These are phyloP conservation scores for Drosophila tani DNA, from an alignment of 1,140 invertebrate genomes.

Conservation along the genomic window DNA sequence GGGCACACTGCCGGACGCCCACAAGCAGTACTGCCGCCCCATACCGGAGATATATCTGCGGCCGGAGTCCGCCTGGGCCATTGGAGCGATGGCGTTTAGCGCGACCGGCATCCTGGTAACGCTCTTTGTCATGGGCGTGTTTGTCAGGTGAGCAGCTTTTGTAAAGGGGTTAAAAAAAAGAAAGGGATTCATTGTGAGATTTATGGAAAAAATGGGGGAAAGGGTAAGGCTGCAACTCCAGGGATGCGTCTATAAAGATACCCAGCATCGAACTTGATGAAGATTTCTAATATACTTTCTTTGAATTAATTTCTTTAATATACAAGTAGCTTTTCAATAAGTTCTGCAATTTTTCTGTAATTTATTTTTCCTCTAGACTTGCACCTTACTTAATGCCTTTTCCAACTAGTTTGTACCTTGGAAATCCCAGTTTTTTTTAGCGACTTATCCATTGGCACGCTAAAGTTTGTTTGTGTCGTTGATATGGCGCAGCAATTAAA, in stretches of 20 bases:
- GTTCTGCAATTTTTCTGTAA: neutral
- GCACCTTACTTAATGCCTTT: neutral
- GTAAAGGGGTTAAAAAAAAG: neutral
- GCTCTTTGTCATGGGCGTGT: slow-evolving; percentile 89
- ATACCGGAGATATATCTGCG: slow-evolving; percentile 94
- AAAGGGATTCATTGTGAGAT: neutral
- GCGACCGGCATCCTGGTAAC: slow-evolving; percentile 92
- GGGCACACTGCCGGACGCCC: slow-evolving; percentile 92
- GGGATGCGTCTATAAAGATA: neutral
- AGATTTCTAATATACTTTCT: too few relatives aligned
- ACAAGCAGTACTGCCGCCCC: slow-evolving; percentile 90
- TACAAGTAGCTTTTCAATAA: neutral
- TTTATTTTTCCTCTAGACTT: neutral
- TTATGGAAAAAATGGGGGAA: neutral
- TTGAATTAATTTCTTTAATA: too few relatives aligned
- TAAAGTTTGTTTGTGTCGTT: slow-evolving; percentile 17
- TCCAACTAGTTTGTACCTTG: neutral
- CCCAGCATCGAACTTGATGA: neutral
- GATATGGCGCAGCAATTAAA: slow-evolving; percentile 59
- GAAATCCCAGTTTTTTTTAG: neutral
- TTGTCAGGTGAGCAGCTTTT: slow-evolving; percentile 84
- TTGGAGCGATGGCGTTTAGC: slow-evolving; percentile 94
- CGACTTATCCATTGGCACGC: slow-evolving; percentile 10
- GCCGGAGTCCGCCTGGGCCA: slow-evolving; percentile 93
- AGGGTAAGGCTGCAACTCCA: too few relatives aligned